Conservation (phyloP, 2,113 vertebrate species). For the Periophthalmodon schlosseri region DNA sequence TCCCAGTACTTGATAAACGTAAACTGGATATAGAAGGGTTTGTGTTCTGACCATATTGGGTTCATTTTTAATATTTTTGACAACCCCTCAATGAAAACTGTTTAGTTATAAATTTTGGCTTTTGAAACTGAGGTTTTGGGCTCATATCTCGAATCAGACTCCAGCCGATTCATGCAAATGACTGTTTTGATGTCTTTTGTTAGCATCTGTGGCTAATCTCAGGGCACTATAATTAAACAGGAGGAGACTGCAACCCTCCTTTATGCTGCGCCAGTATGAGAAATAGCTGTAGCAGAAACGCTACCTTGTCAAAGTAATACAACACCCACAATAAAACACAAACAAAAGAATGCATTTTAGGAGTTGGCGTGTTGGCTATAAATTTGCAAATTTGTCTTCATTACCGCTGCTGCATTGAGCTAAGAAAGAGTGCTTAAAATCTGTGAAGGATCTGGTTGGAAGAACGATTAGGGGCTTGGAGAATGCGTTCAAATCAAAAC, state of each 20-base stretch:
- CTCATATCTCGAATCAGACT: conserved; percentile 39
- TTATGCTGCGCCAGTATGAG: conserved; percentile 53
- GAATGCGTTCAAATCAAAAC: conserved; percentile 9
- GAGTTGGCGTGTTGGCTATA: not conserved
- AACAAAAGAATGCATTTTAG: conserved; percentile 28
- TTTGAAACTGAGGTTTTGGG: conserved; percentile 36
- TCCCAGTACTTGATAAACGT: too few relatives aligned
- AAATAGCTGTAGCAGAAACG: conserved; percentile 38
- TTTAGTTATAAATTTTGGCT: not conserved
- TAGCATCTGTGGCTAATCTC: conserved; percentile 52
- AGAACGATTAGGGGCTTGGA: not conserved
- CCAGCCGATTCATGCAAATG: conserved; percentile 44
- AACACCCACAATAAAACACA: conserved; percentile 32
- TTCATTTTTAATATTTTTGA: not conserved
- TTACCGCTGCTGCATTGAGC: conserved; percentile 8
- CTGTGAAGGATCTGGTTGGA: conserved; percentile 13
- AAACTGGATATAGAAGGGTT: too few relatives aligned
- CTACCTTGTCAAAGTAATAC: conserved; percentile 33
- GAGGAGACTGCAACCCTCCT: conserved; percentile 41
- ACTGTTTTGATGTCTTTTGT: conserved; percentile 59
- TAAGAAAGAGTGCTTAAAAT: conserved; percentile 26
- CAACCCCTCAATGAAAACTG: not conserved
- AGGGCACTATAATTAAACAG: conserved; percentile 62
- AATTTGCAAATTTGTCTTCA: conserved; percentile 42
- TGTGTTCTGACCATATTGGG: too few relatives aligned